A percentile compares a stretch with the other conserved stretches of the same genome.
These are phyloP conservation scores for Picus viridis DNA, from an alignment of 2,797 vertebrate species.

Conservation along the genomic window DNA sequence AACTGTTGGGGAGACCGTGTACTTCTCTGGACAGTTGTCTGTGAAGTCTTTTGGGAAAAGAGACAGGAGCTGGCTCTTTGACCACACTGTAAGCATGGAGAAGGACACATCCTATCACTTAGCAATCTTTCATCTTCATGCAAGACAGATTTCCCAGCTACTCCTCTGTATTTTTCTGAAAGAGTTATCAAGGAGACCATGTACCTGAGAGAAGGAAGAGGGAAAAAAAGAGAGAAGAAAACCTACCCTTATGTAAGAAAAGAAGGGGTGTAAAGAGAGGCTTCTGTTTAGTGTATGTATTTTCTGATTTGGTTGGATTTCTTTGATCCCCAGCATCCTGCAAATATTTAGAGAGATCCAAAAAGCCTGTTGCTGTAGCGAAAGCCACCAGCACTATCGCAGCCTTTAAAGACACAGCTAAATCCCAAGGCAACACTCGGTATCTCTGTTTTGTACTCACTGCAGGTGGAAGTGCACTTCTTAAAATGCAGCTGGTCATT, in stretches of 20 bases:
- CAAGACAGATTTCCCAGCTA: neutral
- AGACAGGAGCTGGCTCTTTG: neutral
- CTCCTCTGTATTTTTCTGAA: neutral
- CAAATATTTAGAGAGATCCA: neutral
- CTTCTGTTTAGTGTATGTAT: neutral
- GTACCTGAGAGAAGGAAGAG: neutral
- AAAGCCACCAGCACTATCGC: neutral
- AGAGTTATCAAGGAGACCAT: neutral
- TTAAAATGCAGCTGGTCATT: neutral
- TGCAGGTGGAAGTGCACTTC: neutral
- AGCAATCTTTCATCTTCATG: neutral
- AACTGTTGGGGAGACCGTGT: neutral
- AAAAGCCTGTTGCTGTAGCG: neutral
- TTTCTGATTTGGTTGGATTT: neutral
- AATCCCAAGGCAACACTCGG: neutral
- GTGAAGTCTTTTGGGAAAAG: neutral
- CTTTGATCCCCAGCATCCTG: neutral
- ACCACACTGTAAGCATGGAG: neutral
- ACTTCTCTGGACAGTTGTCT: neutral
- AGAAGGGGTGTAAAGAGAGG: neutral
- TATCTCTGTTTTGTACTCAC: neutral
- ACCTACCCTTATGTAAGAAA: neutral
- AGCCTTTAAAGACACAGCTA: neutral
- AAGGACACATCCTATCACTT: conserved; percentile 11
- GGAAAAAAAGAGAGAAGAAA: neutral